Conservation (phyloP, 2,113 vertebrate species). For the Steatornis caripensis region DNA sequence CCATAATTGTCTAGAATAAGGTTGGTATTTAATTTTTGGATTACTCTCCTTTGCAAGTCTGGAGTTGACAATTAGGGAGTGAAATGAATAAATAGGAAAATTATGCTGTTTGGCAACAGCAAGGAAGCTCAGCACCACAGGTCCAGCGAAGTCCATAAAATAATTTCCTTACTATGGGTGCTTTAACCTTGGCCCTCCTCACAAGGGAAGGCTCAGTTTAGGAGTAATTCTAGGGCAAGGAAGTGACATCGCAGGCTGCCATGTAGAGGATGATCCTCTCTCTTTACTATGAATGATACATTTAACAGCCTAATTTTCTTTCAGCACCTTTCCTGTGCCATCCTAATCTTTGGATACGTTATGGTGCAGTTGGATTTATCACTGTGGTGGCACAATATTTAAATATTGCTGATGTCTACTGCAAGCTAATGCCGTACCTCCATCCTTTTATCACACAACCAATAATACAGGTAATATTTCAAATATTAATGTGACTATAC, state of each 20-base stretch:
- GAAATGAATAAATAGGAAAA: background rate
- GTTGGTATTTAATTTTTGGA: background rate
- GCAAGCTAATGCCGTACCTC: slow-evolving; percentile 96
- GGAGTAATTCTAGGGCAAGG: background rate
- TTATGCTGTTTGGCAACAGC: background rate
- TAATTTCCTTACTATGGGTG: background rate
- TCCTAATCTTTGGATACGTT: slow-evolving; percentile 96
- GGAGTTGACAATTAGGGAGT: background rate
- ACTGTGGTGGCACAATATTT: slow-evolving; percentile 94
- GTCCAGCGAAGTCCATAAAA: background rate
- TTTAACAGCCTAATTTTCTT: background rate
- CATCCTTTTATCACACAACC: slow-evolving; percentile 92
- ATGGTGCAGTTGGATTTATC: slow-evolving; percentile 95
- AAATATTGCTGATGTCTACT: slow-evolving; percentile 96
- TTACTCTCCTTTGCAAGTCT: background rate
- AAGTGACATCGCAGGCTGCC: background rate
- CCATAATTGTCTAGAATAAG: background rate
- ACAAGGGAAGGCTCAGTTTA: background rate
- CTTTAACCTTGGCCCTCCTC: background rate
- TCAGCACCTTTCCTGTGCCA: slow-evolving; percentile 95
- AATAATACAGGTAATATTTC: slow-evolving; percentile 88
- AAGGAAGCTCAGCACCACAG: background rate
- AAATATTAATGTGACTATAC: background rate
- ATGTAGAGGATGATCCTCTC: background rate
- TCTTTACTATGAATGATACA: background rate